Evolutionary conservation across 1,140 invertebrate species (phyloP).

Genomic region (Brachionus rubens): DNA sequence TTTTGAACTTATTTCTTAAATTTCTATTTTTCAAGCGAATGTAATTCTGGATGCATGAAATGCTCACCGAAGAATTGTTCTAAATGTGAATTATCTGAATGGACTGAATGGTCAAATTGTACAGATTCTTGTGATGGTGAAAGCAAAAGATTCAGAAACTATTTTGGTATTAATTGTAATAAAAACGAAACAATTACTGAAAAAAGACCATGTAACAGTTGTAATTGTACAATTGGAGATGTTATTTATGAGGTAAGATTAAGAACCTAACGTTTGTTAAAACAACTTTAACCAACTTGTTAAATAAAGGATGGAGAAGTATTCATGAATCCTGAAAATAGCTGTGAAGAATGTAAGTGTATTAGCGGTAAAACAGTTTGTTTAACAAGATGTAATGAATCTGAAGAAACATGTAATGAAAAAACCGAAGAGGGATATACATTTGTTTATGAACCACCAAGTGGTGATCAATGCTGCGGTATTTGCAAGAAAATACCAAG

Average conservation of each 20-base stretch:
- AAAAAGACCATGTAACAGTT: background rate
- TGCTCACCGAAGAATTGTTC: constrained; percentile 24
- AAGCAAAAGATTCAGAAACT: constrained; percentile 34
- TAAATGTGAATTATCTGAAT: constrained; percentile 40
- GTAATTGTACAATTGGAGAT: constrained; percentile 18
- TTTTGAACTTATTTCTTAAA: constrained; percentile 36
- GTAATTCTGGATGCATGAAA: constrained; percentile 63
- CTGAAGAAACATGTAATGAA: background rate
- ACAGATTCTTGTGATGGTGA: constrained; percentile 2
- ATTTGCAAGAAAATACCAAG: background rate
- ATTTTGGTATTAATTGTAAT: constrained; percentile 18
- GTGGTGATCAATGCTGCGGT: constrained; percentile 4
- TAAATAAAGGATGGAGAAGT: background rate
- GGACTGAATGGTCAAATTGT: constrained; percentile 34
- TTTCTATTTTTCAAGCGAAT: constrained; percentile 65
- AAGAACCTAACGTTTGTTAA: too few relatives aligned
- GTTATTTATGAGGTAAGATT: background rate
- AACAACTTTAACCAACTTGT: too few relatives aligned
- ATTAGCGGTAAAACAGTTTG: constrained; percentile 5
- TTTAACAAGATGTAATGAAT: background rate
- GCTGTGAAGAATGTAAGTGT: constrained; percentile 38
- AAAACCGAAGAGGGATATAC: background rate
- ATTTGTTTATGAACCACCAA: background rate
- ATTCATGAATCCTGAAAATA: background rate
- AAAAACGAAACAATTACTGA: background rate